phyloP scores from a whole-genome alignment of 2,113 vertebrate species.

The Potamarius usumacintae region DNA sequence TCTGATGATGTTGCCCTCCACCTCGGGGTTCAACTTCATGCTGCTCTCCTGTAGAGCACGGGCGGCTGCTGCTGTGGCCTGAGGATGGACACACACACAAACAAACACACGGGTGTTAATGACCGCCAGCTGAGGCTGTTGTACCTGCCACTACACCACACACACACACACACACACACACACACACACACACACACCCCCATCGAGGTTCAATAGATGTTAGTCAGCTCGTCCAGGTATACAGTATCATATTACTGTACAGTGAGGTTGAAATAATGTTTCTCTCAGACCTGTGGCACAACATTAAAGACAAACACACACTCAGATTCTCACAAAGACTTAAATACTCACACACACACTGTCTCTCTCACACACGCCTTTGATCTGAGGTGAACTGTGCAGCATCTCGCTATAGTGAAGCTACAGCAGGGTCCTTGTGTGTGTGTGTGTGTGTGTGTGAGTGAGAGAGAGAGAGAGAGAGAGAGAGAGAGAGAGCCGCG shows the following conservation, averaged over 20 bases:
- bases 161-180: background rate
- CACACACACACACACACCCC: background rate
- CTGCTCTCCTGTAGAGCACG: constrained; percentile 89
- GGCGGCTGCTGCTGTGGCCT: constrained; percentile 86
- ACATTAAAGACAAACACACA: background rate
- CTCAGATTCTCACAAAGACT: background rate
- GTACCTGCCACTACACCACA: background rate
- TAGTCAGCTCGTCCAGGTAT: too few relatives aligned
- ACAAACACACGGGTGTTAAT: constrained; percentile 68
- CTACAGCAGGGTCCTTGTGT: background rate
- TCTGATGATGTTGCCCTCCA: constrained; percentile 88
- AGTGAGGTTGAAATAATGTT: too few relatives aligned
- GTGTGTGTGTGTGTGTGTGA: background rate
- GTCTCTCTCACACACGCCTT: background rate
- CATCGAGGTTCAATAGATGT: too few relatives aligned
- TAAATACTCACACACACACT: too few relatives aligned
- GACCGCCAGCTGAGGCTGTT: constrained; percentile 77
- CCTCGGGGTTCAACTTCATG: constrained; percentile 97
- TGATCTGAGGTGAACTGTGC: background rate
- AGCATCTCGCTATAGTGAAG: background rate
- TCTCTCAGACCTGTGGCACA: too few relatives aligned
- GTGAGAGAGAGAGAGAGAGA: background rate
- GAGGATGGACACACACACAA: constrained; percentile 39
- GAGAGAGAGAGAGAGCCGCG: too few relatives aligned
- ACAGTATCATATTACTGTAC: too few relatives aligned